A percentile compares a stretch with the other conserved stretches of the same genome.
phyloP scores from a whole-genome alignment of 1,140 invertebrate genomes.

The Pristionchus pacificus region DNA sequence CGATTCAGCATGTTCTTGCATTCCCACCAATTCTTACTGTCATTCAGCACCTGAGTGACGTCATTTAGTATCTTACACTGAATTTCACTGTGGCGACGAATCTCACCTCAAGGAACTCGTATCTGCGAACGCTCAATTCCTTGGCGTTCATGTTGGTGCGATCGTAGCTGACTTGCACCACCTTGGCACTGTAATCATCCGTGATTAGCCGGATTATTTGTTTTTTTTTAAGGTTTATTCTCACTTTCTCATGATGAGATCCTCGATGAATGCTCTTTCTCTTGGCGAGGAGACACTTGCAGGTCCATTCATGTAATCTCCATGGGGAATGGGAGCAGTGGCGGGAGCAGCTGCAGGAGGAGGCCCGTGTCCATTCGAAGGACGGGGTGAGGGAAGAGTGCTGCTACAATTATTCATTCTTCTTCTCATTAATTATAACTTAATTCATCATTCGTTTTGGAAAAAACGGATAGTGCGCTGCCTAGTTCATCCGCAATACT shows the following conservation, averaged over 20 bases:
- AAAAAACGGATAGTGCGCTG: too few relatives aligned
- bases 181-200: slow-evolving; percentile 67
- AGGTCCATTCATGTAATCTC: too few relatives aligned
- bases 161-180: slow-evolving; percentile 88
- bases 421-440: too few relatives aligned
- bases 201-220: too few relatives aligned
- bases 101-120: slow-evolving; percentile 85
- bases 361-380: slow-evolving; percentile 1
- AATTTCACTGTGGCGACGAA: too few relatives aligned
- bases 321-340: too few relatives aligned
- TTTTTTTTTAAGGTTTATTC: too few relatives aligned
- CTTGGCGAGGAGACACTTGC: slow-evolving; percentile 25
- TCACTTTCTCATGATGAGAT: slow-evolving; percentile 21
- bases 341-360: slow-evolving; percentile 9
- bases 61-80: too few relatives aligned
- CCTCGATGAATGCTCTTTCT: slow-evolving; percentile 44
- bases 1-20: slow-evolving; percentile 70
- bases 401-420: too few relatives aligned
- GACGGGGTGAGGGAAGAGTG: slow-evolving; percentile 12
- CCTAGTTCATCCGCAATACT: not conserved
- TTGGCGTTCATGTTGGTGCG: slow-evolving; percentile 95
- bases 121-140: slow-evolving; percentile 87
- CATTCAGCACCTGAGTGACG: slow-evolving; percentile 87
- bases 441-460: too few relatives aligned
- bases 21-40: slow-evolving; percentile 97